A percentile compares a stretch with the other conserved stretches of the same genome.
These are phyloP conservation scores for Hemaris fuciformis DNA, from an alignment of 2,888 invertebrate genomes.

Conservation along the genomic window DNA sequence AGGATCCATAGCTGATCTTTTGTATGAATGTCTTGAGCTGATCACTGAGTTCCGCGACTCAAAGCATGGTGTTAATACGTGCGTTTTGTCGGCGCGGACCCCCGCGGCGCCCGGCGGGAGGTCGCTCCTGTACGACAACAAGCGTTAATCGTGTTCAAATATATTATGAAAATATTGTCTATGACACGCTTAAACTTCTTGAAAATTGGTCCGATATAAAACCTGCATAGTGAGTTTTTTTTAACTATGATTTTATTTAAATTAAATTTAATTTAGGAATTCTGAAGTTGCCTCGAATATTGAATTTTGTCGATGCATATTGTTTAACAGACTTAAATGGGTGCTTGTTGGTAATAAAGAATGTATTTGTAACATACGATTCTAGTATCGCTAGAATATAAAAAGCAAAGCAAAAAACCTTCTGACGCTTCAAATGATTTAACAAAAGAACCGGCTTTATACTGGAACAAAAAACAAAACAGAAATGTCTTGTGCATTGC, in stretches of 20 bases:
- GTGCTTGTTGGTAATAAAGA: too few species aligned
- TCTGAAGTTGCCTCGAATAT: too few species aligned
- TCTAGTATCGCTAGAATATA: too few species aligned
- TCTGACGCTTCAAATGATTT: background rate
- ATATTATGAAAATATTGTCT: constrained; percentile 53
- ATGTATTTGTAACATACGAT: background rate
- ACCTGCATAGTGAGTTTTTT: too few species aligned
- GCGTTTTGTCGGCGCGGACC: constrained; percentile 40
- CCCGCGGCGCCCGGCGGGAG: constrained; percentile 67
- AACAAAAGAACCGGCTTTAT: background rate
- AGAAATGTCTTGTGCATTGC: background rate
- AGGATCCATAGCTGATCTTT: background rate
- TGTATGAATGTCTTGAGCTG: constrained; percentile 18
- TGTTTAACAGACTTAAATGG: too few species aligned
- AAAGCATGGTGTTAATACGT: constrained; percentile 47
- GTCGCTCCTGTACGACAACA: constrained; percentile 48
- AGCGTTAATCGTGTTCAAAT: constrained; percentile 59
- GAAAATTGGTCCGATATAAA: constrained; percentile 18
- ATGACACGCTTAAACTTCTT: constrained; percentile 48
- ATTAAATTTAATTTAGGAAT: too few species aligned
- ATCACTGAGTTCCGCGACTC: constrained; percentile 28
- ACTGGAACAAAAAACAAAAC: background rate
- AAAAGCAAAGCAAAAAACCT: background rate
- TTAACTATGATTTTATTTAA: too few species aligned
- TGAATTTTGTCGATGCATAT: too few species aligned